phyloP scores from a whole-genome alignment of 1,140 invertebrate genomes.

The Drosophila aff. region DNA sequence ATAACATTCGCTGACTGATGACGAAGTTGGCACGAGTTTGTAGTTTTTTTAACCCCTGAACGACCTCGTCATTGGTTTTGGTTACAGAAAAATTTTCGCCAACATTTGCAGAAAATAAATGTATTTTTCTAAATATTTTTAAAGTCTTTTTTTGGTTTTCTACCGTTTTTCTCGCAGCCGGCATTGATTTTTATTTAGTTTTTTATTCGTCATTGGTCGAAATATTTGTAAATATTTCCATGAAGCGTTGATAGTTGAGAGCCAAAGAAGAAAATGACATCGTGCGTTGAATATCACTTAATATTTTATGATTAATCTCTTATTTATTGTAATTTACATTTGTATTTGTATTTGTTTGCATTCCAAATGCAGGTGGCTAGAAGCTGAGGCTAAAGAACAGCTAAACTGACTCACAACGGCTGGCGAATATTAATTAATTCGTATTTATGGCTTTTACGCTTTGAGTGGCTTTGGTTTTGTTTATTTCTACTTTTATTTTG shows the following conservation, averaged over 20 bases:
- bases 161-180: neutral
- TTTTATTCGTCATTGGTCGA: constrained; percentile 12
- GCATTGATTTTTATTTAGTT: constrained; percentile 29
- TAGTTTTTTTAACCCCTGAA: constrained; percentile 21
- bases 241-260: constrained; percentile 9
- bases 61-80: constrained; percentile 65
- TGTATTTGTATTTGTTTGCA: constrained; percentile 6
- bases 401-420: constrained; percentile 25
- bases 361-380: constrained; percentile 20
- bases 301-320: constrained; percentile 17
- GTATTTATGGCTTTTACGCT: constrained; percentile 13
- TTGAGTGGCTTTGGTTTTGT: neutral
- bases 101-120: constrained; percentile 51
- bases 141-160: neutral
- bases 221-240: constrained; percentile 33
- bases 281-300: constrained; percentile 23
- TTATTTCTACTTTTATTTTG: constrained; percentile 14
- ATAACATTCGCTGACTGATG: constrained; percentile 68
- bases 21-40: constrained; percentile 17
- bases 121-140: constrained; percentile 61
- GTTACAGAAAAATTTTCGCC: constrained; percentile 64
- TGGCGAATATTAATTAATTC: constrained; percentile 38
- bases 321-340: constrained; percentile 7
- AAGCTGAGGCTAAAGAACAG: constrained; percentile 13
- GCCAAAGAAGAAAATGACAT: constrained; percentile 2